These are phyloP conservation scores for Hystrix cristata DNA, from an alignment of 2,113 vertebrate species.

Conservation along the genomic window DNA sequence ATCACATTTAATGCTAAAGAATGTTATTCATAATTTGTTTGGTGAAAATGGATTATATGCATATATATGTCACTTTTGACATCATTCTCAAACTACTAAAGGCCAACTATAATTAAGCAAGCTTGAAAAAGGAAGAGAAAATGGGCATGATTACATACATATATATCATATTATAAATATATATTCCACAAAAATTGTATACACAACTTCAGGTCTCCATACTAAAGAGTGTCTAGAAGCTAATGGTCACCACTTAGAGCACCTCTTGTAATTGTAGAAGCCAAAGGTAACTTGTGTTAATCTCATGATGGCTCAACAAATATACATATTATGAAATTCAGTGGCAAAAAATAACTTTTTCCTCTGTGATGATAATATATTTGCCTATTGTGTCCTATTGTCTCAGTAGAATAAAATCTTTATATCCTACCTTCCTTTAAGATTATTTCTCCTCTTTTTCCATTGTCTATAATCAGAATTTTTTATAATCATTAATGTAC, in stretches of 20 bases:
- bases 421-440: not conserved
- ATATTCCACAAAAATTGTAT: not conserved
- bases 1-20: constrained; percentile 4
- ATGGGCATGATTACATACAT: not conserved
- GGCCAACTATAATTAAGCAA: not conserved
- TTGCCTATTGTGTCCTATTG: not conserved
- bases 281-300: not conserved
- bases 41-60: not conserved
- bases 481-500: not conserved
- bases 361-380: not conserved
- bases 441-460: not conserved
- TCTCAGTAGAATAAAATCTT: not conserved
- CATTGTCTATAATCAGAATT: not conserved
- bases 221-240: not conserved
- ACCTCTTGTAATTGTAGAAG: not conserved
- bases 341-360: not conserved
- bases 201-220: not conserved
- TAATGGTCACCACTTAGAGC: not conserved
- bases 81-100: not conserved
- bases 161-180: not conserved
- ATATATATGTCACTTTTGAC: not conserved
- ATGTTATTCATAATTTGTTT: not conserved
- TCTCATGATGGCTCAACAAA: not conserved
- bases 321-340: not conserved
- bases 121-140: not conserved